Base-by-base conservation (phyloP, 2,888 invertebrate genomes). In the Cosmia trapezina region DNA sequence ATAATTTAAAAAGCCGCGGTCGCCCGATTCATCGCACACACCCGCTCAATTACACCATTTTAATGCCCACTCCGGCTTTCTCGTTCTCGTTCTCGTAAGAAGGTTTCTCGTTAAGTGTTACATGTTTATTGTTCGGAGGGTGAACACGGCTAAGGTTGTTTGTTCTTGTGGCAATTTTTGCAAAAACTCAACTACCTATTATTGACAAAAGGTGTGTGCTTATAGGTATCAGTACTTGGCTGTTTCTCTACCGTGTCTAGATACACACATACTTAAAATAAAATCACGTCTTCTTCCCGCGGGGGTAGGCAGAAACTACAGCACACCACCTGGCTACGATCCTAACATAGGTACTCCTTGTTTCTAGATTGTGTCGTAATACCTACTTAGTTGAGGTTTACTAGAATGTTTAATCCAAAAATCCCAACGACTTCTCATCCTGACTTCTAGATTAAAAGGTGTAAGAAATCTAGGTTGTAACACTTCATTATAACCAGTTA, bases 1-100 rank as follows among this genome's bases (percentile, higher is more conserved):
- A 87, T 84, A 85, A 89, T 89, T 89, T 87, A 85, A 86, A 83
- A 82, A 86, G 87, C 74, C 51, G 60, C 70, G 70, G 43, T 70
- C 71, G 47, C 73, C 64, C 79, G 86, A 70, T 81, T 76, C 88
- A 84, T 80, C 81, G 84, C 78, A 66, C 76, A 65, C 79, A 70
- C 71, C 57, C 78, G 86, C 70, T 77, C 76, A 73, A 84, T 86
- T 81, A 81, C 76, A 83, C 83, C 72, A 72, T 83, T 85, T 83
- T 83, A 76, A 85, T 85, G 83, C 80, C 73, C 83, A 82, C 80
- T 75, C 62, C 64, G 63, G 43, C 53, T 68, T 78, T 59, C 69
- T 51, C 66, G 53, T 28, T 59, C 69, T 51, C 66, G 53, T 28
- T 63, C 71, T 82, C 65, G 61, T 77, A 76, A 62, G 80, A 80